A percentile compares a stretch with the other conserved stretches of the same genome.
phyloP scores from a whole-genome alignment of 2,113 vertebrate genomes.

The Ptilonorhynchus violaceus region DNA sequence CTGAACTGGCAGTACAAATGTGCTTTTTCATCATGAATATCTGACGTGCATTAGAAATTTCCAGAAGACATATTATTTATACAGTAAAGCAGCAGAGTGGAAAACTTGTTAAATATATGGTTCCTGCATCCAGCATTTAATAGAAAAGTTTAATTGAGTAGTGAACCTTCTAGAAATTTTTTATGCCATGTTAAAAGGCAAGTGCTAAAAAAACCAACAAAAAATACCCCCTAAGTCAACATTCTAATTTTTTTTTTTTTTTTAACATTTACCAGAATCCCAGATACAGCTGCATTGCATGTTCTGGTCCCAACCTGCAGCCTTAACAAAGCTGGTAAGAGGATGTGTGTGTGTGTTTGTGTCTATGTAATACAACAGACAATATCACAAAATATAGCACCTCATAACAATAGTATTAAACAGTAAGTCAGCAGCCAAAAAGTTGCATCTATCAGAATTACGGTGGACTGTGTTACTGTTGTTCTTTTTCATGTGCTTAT shows the following conservation, averaged over 20 bases:
- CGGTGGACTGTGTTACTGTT: neutral
- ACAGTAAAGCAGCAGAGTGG: constrained; percentile 58
- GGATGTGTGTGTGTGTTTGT: too few species aligned
- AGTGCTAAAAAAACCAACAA: neutral
- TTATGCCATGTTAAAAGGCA: constrained; percentile 27
- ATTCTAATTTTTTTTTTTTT: neutral
- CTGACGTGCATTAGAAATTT: constrained; percentile 71
- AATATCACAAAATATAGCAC: neutral
- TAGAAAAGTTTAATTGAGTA: constrained; percentile 67
- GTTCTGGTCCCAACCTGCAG: neutral
- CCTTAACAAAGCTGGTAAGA: neutral
- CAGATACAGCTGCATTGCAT: neutral
- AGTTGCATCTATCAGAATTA: neutral
- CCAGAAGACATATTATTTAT: constrained; percentile 71
- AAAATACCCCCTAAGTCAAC: neutral
- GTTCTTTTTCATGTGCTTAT: neutral
- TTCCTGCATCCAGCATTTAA: constrained; percentile 55
- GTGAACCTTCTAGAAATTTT: constrained; percentile 58
- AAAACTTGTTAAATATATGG: constrained; percentile 55
- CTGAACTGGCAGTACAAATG: constrained; percentile 74
- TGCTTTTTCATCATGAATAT: constrained; percentile 73
- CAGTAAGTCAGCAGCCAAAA: neutral
- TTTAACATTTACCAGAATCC: neutral
- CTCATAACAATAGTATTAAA: neutral
- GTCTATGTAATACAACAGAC: neutral